phyloP scores from a whole-genome alignment of 92 coral and sea anemone species.

The Pocillopora meandrina region DNA sequence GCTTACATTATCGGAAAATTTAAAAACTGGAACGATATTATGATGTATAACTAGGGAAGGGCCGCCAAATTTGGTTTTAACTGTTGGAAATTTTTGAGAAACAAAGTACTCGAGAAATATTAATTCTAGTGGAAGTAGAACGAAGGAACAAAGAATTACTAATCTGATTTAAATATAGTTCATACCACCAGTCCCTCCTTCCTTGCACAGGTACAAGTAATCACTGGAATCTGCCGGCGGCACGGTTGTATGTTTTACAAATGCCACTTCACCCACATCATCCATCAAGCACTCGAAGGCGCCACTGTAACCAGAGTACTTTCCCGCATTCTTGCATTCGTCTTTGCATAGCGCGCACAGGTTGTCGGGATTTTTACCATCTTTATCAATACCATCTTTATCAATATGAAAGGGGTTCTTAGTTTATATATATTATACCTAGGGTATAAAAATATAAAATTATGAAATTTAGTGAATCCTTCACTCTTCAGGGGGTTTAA shows the following conservation, averaged over 20 bases:
- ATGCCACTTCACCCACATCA: constrained; percentile 65
- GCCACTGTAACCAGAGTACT: constrained; percentile 49
- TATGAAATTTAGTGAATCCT: too few relatives aligned
- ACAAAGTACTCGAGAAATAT: too few relatives aligned
- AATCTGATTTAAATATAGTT: neutral
- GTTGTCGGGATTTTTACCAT: neutral
- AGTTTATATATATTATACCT: too few relatives aligned
- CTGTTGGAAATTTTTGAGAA: too few relatives aligned
- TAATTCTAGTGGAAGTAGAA: too few relatives aligned
- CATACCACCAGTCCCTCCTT: constrained; percentile 28
- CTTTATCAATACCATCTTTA: neutral
- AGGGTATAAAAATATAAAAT: neutral
- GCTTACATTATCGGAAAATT: too few relatives aligned
- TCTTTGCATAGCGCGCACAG: constrained; percentile 17
- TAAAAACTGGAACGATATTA: too few relatives aligned
- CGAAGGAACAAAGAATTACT: too few relatives aligned
- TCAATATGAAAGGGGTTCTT: too few relatives aligned
- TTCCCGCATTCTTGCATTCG: constrained; percentile 16
- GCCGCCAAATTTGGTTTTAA: too few relatives aligned
- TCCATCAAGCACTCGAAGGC: constrained; percentile 64
- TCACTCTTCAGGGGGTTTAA: too few relatives aligned
- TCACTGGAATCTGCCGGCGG: neutral
- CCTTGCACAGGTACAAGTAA: constrained; percentile 46
- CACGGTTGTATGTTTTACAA: constrained; percentile 64
- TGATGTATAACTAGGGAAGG: too few relatives aligned